Evolutionary conservation across 2,888 invertebrate species (phyloP).

Genomic region (Sesia bembeciformis): DNA sequence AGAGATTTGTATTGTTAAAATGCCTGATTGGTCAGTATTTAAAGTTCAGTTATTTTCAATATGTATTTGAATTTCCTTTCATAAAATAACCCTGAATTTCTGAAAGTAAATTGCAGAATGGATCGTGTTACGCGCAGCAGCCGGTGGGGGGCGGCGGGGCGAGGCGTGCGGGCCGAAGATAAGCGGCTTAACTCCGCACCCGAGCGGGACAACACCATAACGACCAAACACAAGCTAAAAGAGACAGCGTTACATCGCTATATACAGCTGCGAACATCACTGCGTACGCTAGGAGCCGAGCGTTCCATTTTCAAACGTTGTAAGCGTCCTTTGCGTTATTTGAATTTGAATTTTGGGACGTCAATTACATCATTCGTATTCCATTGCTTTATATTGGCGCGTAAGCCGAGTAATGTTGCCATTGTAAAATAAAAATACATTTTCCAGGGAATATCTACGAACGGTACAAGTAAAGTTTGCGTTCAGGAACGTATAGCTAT

Average conservation of each 20-base stretch:
- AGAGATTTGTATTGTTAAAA: too few relatives aligned
- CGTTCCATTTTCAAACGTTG: conserved; percentile 27
- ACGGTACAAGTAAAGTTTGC: conserved; percentile 66
- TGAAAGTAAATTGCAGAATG: conserved; percentile 30
- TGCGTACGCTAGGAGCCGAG: conserved; percentile 40
- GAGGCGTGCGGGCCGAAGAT: conserved; percentile 69
- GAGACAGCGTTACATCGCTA: conserved; percentile 45
- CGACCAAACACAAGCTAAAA: conserved; percentile 5
- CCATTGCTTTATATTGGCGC: conserved; percentile 9
- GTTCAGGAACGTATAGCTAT: conserved; percentile 35
- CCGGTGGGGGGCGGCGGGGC: conserved; percentile 40
- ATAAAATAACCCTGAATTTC: background rate
- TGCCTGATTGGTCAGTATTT: too few relatives aligned
- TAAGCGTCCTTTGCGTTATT: conserved; percentile 12
- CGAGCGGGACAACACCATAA: conserved; percentile 34
- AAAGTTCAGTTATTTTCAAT: background rate
- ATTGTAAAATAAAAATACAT: conserved; percentile 68
- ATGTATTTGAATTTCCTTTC: background rate
- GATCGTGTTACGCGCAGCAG: conserved; percentile 53
- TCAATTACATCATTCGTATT: conserved; percentile 15
- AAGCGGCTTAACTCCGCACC: conserved; percentile 71
- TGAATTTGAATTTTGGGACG: conserved; percentile 14
- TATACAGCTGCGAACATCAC: conserved; percentile 61
- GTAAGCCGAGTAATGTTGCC: conserved; percentile 30
- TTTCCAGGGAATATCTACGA: conserved; percentile 67